phyloP scores from a whole-genome alignment of 2,888 invertebrate species.

The Hyles lineata region DNA sequence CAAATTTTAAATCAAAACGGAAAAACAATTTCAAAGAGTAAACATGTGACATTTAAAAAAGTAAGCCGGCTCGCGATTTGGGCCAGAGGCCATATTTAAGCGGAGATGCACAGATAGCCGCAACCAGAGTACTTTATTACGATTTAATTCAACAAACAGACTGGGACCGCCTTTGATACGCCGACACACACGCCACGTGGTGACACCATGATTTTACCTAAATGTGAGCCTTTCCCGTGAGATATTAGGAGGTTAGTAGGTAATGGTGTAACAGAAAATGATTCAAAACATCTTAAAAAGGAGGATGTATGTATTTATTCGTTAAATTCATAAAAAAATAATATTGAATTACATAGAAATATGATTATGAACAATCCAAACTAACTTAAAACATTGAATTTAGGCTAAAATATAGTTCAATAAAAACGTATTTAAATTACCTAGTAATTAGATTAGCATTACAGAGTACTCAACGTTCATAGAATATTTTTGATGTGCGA shows the following conservation, averaged over 20 bases:
- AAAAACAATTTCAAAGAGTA: not conserved
- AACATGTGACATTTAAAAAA: conserved; percentile 8
- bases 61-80: conserved; percentile 47
- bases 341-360: too few relatives aligned
- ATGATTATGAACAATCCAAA: too few relatives aligned
- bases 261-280: too few relatives aligned
- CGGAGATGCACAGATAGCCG: conserved; percentile 62
- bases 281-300: too few relatives aligned
- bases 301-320: too few relatives aligned
- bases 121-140: conserved; percentile 74
- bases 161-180: conserved; percentile 71
- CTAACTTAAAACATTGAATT: too few relatives aligned
- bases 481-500: too few relatives aligned
- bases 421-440: too few relatives aligned
- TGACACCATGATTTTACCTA: conserved; percentile 33
- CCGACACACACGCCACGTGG: conserved; percentile 65
- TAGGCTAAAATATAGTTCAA: too few relatives aligned
- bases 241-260: not conserved
- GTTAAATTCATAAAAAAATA: too few relatives aligned
- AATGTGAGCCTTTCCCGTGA: not conserved
- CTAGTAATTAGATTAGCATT: too few relatives aligned
- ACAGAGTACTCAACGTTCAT: too few relatives aligned
- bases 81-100: conserved; percentile 63
- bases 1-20: not conserved
- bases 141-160: conserved; percentile 80